A percentile compares a stretch with the other conserved stretches of the same genome.
Evolutionary conservation across 23 tunicate species (phyloP).

Genomic region (Ciona savignyi): DNA sequence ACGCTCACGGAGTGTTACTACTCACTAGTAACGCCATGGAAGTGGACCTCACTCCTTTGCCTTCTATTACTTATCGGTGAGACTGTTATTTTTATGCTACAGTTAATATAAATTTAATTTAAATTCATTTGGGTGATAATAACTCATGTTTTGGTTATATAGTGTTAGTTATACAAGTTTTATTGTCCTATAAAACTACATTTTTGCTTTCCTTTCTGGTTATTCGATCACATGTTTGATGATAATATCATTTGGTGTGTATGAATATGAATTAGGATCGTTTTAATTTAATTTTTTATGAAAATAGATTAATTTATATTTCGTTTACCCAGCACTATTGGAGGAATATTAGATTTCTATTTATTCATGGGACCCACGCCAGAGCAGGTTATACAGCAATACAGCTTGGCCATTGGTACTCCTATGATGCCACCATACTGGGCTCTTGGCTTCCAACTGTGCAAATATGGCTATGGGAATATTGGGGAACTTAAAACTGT

Average conservation of each 20-base stretch:
- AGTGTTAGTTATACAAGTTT: too few relatives aligned
- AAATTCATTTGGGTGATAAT: too few relatives aligned
- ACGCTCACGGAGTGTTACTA: conserved; percentile 68
- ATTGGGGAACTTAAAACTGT: conserved; percentile 66
- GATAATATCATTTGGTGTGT: too few relatives aligned
- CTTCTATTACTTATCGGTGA: conserved; percentile 74
- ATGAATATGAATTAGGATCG: too few relatives aligned
- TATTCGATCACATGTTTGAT: too few relatives aligned
- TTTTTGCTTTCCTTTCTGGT: too few relatives aligned
- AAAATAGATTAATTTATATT: too few relatives aligned
- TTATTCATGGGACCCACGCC: conserved; percentile 78
- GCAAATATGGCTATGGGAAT: conserved; percentile 76
- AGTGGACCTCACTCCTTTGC: conserved; percentile 52
- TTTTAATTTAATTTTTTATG: too few relatives aligned
- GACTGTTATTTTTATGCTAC: too few relatives aligned
- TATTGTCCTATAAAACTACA: too few relatives aligned
- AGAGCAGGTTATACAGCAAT: conserved; percentile 62
- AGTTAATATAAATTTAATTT: too few relatives aligned
- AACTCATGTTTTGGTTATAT: too few relatives aligned
- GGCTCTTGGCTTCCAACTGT: conserved; percentile 93
- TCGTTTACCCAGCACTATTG: conserved; percentile 67
- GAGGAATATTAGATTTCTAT: conserved; percentile 91
- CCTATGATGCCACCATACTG: conserved; percentile 88
- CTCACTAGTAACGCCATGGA: conserved; percentile 98
- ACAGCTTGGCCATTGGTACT: conserved; percentile 52